A percentile compares a stretch with the other conserved stretches of the same genome.
Evolutionary conservation across 1,140 invertebrate species (phyloP).

Genomic region (Psix sp.): DNA sequence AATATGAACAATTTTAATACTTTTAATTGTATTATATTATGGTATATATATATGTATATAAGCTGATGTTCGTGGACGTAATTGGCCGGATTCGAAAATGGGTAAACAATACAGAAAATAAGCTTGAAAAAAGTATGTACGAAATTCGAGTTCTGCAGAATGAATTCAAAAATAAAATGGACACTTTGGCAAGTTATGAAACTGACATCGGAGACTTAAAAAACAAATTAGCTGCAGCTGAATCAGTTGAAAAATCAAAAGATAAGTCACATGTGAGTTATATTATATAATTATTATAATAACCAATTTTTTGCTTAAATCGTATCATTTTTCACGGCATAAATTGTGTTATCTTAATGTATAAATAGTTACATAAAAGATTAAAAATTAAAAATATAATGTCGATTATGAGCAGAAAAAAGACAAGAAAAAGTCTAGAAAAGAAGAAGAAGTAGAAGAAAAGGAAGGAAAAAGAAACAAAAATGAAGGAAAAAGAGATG

Average conservation of each 20-base stretch:
- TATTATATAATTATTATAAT: too few species aligned
- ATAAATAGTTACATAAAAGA: too few species aligned
- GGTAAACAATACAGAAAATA: slow-evolving; percentile 55
- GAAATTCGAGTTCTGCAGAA: slow-evolving; percentile 53
- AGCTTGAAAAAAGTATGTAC: slow-evolving; percentile 51
- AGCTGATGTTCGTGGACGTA: slow-evolving; percentile 68
- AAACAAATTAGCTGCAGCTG: slow-evolving; percentile 25
- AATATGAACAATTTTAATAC: too few species aligned
- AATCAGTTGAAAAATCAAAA: slow-evolving; percentile 17
- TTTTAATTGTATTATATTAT: neutral
- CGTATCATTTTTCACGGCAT: too few species aligned
- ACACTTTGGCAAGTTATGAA: slow-evolving; percentile 40
- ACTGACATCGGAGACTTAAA: slow-evolving; percentile 37
- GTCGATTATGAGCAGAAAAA: too few species aligned
- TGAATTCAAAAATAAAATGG: slow-evolving; percentile 53
- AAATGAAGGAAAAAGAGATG: too few species aligned
- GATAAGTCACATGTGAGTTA: slow-evolving; percentile 6
- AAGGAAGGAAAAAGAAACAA: too few species aligned
- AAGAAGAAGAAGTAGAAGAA: too few species aligned
- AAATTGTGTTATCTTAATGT: too few species aligned
- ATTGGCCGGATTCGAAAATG: slow-evolving; percentile 64
- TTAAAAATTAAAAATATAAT: too few species aligned
- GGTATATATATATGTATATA: slow-evolving; percentile 1
- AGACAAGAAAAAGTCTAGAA: too few species aligned
- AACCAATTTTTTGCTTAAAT: too few species aligned